Base-by-base conservation (phyloP, 2,113 vertebrate genomes). In the Diadophis punctatus region DNA sequence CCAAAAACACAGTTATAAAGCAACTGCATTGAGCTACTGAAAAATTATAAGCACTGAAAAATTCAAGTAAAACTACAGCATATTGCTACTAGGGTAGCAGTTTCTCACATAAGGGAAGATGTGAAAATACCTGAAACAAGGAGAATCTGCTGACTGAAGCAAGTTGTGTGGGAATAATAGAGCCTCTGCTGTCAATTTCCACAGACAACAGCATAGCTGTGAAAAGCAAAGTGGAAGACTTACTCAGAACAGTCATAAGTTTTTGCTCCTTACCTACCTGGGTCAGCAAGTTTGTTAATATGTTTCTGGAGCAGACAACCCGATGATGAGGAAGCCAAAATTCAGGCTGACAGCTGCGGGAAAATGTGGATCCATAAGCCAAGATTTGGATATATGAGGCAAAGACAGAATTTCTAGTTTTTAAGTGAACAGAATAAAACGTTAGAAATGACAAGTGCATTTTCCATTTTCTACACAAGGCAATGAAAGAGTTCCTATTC, bases 231-330 rank as follows among this genome's bases (percentile, higher is more conserved):
- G 34, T 74, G 51, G 39, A 87, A 90, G 89, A 51, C 16, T 46
- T 90, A 51, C 58, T 39, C 55, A 55, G 68, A 90, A 87, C 58
- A 90, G 84, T 90, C 56, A 68, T 87, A 86, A 27, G 56, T 58
- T 9, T n/a, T 86, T 60, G 43, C 84, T 93, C 84, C 88, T 68
- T 22, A 56, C 39, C 48, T 49, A 87, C 20, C 43, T 90, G 58
- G 84, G 84, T 93, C 84, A 90, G 58, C 84, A 93, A 89, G 89
- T 90, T 89, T 93, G 89, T 87, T 93, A 87, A 86, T 89, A 90
- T 25, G n/a, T 53, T 90, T 68, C 80, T 43, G 63, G 88, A 93
- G 34, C 88, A n/a, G 34, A 46, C n/a, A 86, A 34, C 49, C 84
- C 8, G 43, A 23, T 89, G 88, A 89, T 3, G 30, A 56, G 10